Evolutionary conservation across 2,888 invertebrate genomes (phyloP).

Genomic region (Watsonalla binaria): DNA sequence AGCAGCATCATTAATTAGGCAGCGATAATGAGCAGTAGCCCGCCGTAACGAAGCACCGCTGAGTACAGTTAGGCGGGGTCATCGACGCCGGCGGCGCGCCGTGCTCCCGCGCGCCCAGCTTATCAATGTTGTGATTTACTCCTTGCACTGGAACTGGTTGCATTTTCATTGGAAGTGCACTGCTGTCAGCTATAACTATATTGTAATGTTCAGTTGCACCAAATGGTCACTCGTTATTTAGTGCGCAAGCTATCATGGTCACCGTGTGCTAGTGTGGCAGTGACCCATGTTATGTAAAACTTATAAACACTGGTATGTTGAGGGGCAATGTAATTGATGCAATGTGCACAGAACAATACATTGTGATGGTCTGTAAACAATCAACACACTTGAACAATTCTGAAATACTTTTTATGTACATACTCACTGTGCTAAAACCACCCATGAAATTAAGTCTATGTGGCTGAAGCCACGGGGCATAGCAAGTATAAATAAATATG

Average conservation of each 20-base stretch:
- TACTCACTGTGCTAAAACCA: too few relatives aligned
- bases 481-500: too few relatives aligned
- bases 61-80: slow-evolving; percentile 24
- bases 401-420: too few relatives aligned
- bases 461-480: too few relatives aligned
- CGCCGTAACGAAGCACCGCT: slow-evolving; percentile 5
- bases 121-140: slow-evolving; percentile 2
- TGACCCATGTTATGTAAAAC: not conserved
- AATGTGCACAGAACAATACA: not conserved
- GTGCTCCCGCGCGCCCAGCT: slow-evolving; percentile 3
- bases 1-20: not conserved
- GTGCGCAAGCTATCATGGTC: too few relatives aligned
- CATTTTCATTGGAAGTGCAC: slow-evolving; percentile 7
- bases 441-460: too few relatives aligned
- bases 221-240: too few relatives aligned
- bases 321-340: not conserved
- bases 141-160: slow-evolving; percentile 1
- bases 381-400: too few relatives aligned
- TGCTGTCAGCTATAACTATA: not conserved
- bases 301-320: not conserved
- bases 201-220: not conserved
- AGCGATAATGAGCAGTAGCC: not conserved
- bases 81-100: slow-evolving; percentile 16
- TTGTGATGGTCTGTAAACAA: too few relatives aligned
- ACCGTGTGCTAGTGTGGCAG: too few relatives aligned